Conservation (phyloP, 2,113 vertebrate species). For the Salvelinus alpinus region DNA sequence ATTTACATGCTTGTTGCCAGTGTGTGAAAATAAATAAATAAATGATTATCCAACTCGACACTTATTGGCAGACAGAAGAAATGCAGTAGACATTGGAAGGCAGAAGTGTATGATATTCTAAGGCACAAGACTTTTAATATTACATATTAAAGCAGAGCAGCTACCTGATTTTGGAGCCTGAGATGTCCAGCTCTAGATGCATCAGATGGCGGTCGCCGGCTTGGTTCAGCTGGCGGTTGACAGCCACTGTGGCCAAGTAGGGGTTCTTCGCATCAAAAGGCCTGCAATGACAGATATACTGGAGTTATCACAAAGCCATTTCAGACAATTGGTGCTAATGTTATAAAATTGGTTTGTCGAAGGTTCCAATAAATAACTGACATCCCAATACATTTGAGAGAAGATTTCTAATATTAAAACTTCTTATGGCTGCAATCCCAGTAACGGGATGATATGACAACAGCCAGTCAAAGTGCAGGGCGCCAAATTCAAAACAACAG, state of each 20-base stretch:
- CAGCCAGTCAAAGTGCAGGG: no score
- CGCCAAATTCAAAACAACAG: no score
- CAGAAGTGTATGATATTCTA: no score
- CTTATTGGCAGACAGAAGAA: no score
- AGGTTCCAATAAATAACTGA: no score
- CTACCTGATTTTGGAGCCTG: slow-evolving; percentile 85
- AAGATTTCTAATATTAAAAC: no score
- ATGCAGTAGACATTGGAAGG: no score
- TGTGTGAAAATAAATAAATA: background rate
- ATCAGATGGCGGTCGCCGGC: slow-evolving; percentile 80
- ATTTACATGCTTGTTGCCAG: background rate
- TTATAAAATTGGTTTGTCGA: no score
- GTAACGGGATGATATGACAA: no score
- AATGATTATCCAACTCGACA: background rate
- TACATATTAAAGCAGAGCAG: background rate
- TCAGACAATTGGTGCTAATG: background rate
- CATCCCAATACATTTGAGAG: no score
- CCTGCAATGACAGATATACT: slow-evolving; percentile 51
- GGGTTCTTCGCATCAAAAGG: slow-evolving; percentile 88
- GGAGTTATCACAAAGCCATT: background rate
- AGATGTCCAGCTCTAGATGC: slow-evolving; percentile 85
- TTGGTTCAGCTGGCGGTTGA: slow-evolving; percentile 82
- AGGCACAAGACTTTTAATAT: no score
- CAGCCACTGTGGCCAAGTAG: slow-evolving; percentile 76
- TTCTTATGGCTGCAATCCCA: no score